Evolutionary conservation across 2,113 vertebrate species (phyloP).

Genomic region (Lepus europaeus): DNA sequence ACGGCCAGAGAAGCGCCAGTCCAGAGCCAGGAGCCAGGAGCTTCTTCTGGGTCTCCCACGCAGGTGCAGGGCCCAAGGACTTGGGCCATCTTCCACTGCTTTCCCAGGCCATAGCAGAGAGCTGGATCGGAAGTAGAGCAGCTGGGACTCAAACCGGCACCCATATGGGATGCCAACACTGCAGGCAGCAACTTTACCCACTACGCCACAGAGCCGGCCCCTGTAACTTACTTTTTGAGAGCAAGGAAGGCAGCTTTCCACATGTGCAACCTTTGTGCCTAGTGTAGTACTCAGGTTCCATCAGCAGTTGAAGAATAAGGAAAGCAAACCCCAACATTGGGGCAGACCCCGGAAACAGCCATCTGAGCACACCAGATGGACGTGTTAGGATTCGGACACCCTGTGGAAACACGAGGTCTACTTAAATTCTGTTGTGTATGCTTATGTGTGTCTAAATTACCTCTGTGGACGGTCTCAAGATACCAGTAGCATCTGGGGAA

Average conservation of each 20-base stretch:
- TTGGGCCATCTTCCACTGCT: no score
- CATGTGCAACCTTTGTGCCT: slow-evolving; percentile 57
- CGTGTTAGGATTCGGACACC: slow-evolving; percentile 82
- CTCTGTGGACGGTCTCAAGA: slow-evolving; percentile 71
- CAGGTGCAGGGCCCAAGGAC: no score
- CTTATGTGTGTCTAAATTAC: slow-evolving; percentile 69
- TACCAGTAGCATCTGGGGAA: slow-evolving; percentile 73
- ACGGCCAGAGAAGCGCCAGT: no score
- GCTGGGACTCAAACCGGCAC: no score
- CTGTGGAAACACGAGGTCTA: slow-evolving; percentile 80
- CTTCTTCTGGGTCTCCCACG: no score
- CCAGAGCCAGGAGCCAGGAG: no score
- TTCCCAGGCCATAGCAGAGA: no score
- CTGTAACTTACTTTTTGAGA: not conserved
- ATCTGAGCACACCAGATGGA: slow-evolving; percentile 83
- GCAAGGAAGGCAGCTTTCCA: not conserved
- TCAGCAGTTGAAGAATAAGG: slow-evolving; percentile 70
- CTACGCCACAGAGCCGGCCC: no score
- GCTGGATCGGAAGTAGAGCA: no score
- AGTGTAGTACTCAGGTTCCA: slow-evolving; percentile 22
- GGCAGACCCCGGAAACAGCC: slow-evolving; percentile 77
- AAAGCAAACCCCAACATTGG: slow-evolving; percentile 41
- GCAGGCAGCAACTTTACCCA: no score
- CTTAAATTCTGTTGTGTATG: slow-evolving; percentile 77
- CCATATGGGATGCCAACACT: no score